These are phyloP conservation scores for Drosophila sordidula DNA, from an alignment of 2,888 invertebrate genomes.

Conservation along the genomic window DNA sequence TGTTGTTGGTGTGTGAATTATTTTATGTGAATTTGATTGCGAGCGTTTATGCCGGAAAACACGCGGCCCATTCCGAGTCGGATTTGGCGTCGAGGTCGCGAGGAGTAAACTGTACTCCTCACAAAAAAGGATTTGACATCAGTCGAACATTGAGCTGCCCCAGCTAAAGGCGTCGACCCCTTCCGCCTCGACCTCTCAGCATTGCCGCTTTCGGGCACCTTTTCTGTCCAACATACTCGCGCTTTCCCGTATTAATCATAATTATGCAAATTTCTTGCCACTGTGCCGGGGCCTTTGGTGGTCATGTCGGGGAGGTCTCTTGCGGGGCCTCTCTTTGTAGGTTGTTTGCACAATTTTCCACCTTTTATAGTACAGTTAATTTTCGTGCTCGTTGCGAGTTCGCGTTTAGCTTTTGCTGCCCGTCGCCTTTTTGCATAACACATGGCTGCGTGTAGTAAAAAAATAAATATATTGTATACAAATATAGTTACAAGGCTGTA, in stretches of 20 bases:
- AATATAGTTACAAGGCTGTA: not conserved
- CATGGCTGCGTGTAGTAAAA: conserved; percentile 51
- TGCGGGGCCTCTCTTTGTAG: conserved; percentile 46
- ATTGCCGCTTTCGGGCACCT: not conserved
- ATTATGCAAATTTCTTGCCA: conserved; percentile 78
- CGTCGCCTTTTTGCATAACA: conserved; percentile 51
- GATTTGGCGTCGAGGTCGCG: conserved; percentile 2
- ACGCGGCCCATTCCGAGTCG: conserved; percentile 50
- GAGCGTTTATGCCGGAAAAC: conserved; percentile 78
- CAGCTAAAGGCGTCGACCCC: not conserved
- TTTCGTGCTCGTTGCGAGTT: conserved; percentile 69
- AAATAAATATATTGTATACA: conserved; percentile 13
- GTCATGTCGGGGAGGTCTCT: conserved; percentile 3
- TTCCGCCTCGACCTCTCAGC: not conserved
- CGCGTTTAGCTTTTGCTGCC: conserved; percentile 35
- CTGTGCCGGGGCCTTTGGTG: conserved; percentile 34
- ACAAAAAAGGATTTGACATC: conserved; percentile 46
- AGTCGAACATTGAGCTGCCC: conserved; percentile 5
- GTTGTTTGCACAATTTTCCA: conserved; percentile 82
- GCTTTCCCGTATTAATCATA: conserved; percentile 76
- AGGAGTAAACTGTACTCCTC: conserved; percentile 8
- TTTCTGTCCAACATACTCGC: conserved; percentile 22
- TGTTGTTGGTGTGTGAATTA: conserved; percentile 72
- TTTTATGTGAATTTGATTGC: conserved; percentile 80
- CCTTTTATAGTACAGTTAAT: conserved; percentile 82